These are phyloP conservation scores for Zaprionus ornatus DNA, from an alignment of 1,140 invertebrate species.

Conservation along the genomic window DNA sequence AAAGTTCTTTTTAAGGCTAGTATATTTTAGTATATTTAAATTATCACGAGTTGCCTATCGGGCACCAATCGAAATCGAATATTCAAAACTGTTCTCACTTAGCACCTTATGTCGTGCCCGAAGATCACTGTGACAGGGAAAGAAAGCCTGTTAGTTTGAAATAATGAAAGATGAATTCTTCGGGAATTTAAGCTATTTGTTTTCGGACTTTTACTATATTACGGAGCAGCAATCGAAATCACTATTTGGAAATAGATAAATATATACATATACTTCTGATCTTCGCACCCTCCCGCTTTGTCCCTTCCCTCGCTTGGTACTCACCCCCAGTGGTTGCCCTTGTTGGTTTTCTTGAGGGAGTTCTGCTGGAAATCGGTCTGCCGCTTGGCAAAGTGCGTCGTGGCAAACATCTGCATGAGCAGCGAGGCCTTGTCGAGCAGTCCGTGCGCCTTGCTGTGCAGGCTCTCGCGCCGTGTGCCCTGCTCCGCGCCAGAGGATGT, in stretches of 20 bases:
- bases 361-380: constrained; percentile 89
- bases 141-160: too few relatives aligned
- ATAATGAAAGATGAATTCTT: too few relatives aligned
- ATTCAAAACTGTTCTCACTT: neutral
- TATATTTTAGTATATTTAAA: neutral
- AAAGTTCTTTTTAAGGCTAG: neutral
- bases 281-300: neutral
- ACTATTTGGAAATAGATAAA: too few relatives aligned
- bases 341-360: constrained; percentile 92
- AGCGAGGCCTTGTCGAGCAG: constrained; percentile 93
- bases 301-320: constrained; percentile 46
- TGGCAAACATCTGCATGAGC: constrained; percentile 95
- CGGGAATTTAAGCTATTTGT: too few relatives aligned
- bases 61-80: neutral
- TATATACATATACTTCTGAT: too few relatives aligned
- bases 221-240: too few relatives aligned
- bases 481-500: neutral
- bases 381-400: constrained; percentile 91
- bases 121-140: too few relatives aligned
- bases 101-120: too few relatives aligned
- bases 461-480: constrained; percentile 51
- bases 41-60: neutral
- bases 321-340: constrained; percentile 96
- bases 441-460: constrained; percentile 81
- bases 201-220: too few relatives aligned